Evolutionary conservation across 2,888 invertebrate species (phyloP), one percentile per base, ranked within the genome.

Genomic region (Tolmerus cingulatus): DNA sequence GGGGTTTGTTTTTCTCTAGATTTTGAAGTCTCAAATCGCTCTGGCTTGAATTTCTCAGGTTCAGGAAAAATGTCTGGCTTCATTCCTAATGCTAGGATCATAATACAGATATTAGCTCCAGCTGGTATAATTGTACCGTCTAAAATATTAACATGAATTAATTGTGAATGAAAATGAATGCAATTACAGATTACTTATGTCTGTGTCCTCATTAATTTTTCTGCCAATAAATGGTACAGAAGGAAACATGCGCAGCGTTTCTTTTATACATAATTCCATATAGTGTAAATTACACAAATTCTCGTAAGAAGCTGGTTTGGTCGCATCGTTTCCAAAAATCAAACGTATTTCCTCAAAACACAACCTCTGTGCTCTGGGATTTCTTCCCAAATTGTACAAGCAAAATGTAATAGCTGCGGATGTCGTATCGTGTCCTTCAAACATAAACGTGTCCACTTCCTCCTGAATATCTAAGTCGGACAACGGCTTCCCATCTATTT

Each of bases 391-490:
- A 88, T 92, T 91, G 88, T 93, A 94, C 37, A 94, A 91, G 81
- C 93, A 90, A 91, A 94, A 94, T 87, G 92, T 92, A 14, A 94
- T 91, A 2, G 93, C 93, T 16, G 94, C 92, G 0, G 94, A 93
- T 12, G 94, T 94, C 4, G 94, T 94, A 87, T 94, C 93, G 87
- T 94, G 93, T 0, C 93, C 94, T 91, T 94, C 96, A 91, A 96
- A 96, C 95, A 96, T 95, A 89, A 96, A 96, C 0, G 96, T 96
- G 89, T 96, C 95, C 0, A 96, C 95, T 92, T 96, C 95, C 90
- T 96, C 95, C 86, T 95, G 93, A 74, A 96, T 94, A 88, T 94
- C 94, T 43, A 94, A 91, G 88, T 95, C 94, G 9, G 93, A 93
- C 76, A 96, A 91, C 5, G 93, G 94, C 88, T 93, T 91, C 1